phyloP scores from a whole-genome alignment of 1,140 invertebrate species.

The Achroia grisella region DNA sequence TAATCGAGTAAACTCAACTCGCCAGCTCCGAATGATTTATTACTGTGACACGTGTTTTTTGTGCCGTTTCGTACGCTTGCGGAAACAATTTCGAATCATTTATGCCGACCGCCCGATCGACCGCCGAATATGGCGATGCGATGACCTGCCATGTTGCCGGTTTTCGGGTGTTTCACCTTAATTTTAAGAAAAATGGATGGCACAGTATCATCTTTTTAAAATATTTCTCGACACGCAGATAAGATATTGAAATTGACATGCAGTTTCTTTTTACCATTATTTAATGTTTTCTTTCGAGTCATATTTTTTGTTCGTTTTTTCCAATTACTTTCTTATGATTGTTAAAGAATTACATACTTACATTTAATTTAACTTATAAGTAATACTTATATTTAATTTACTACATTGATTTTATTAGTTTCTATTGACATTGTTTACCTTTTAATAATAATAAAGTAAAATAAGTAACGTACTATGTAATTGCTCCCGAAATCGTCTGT shows the following conservation, averaged over 20 bases:
- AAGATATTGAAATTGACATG: constrained; percentile 34
- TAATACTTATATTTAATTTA: no score
- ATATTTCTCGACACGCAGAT: constrained; percentile 19
- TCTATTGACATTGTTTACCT: no score
- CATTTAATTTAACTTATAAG: no score
- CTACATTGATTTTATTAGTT: no score
- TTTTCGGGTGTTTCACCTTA: constrained; percentile 48
- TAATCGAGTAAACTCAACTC: constrained; percentile 57
- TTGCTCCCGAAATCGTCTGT: no score
- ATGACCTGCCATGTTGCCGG: constrained; percentile 25
- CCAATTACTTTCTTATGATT: no score
- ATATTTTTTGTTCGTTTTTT: neutral
- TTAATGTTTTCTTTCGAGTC: neutral
- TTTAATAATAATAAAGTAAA: no score
- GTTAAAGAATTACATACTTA: no score
- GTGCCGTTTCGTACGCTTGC: constrained; percentile 34
- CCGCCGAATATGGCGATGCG: constrained; percentile 40
- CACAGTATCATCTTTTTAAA: constrained; percentile 24
- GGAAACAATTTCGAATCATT: constrained; percentile 68
- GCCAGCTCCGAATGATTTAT: constrained; percentile 61
- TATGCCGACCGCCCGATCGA: constrained; percentile 44
- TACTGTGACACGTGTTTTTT: constrained; percentile 65
- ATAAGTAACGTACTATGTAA: no score
- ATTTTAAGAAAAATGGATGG: constrained; percentile 41
- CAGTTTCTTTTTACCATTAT: neutral